Evolutionary conservation across 2,797 vertebrate species (phyloP), one percentile per base, ranked within the genome.

Genomic region (Sebastes miniatus): DNA sequence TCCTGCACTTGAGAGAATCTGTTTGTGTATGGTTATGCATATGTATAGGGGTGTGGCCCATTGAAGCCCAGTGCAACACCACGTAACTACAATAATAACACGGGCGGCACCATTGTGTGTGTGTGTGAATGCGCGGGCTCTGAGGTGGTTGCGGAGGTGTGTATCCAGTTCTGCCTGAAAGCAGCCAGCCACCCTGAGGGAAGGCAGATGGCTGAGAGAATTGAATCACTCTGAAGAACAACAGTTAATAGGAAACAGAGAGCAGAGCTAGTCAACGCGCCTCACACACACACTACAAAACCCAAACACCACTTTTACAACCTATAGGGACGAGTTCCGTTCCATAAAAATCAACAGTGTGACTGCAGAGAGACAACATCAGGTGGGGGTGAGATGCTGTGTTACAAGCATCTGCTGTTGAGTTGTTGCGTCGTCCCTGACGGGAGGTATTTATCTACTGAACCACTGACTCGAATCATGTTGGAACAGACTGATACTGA

Each of bases 201-300:
- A 29, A 78, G 76, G 85, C 90, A 93, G 91, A 89, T 90, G 92
- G 89, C 87, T 76, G 67, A 77, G 84, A 73, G 85, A 84, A 86
- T 78, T 78, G 79, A 92, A 86, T 90, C 87, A 82, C 88, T 81
- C 84, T 66, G 50, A 76, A 79, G 76, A 85, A 85, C 83, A 91
- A 69, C 88, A 81, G 76, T 83, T 84, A 91, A 89, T 67, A 62
- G 77, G 70, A 88, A 88, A 76, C 68, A 7, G 79, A 81, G 83
- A 47, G 12, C 80, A 80, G 72, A 77, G 73, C 64, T 67, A 58
- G 83, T 77, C 63, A 58, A 32, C 7, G 6, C 57, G 72, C 65
- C 83, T 74, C 8, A 64, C 61, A 66, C 69, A 70, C 43, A 47
- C 43, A 47, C 73, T 62, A n/a, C 66, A 22, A 77, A 72, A 7